phyloP scores from a whole-genome alignment of 2,888 invertebrate species.

The Heliconius ethilla region DNA sequence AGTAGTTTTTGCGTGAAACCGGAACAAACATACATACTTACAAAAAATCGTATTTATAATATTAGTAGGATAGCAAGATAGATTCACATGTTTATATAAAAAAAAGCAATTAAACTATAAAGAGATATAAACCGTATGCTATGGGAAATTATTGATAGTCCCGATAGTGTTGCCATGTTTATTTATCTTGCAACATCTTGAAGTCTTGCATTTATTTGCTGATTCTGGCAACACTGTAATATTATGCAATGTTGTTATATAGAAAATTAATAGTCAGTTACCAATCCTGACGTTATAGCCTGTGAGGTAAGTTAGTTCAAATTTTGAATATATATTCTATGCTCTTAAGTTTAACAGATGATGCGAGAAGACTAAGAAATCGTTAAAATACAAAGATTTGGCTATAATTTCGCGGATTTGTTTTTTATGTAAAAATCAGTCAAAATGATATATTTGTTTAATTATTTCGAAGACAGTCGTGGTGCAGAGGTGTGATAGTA shows the following conservation, averaged over 20 bases:
- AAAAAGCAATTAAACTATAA: constrained; percentile 33
- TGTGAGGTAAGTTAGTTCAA: not conserved
- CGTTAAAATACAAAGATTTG: not conserved
- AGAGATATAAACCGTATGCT: constrained; percentile 4
- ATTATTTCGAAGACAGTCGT: too few relatives aligned
- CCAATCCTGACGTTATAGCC: not conserved
- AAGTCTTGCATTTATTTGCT: constrained; percentile 1
- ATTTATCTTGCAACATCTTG: not conserved
- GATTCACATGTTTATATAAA: constrained; percentile 38
- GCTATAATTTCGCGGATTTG: not conserved
- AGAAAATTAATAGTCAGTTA: not conserved
- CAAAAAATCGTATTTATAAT: too few relatives aligned
- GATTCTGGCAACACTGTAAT: not conserved
- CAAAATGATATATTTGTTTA: too few relatives aligned
- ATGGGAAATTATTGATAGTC: constrained; percentile 10
- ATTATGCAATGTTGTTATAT: not conserved
- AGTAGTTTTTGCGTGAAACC: too few relatives aligned
- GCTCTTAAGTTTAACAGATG: not conserved
- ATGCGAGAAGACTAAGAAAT: not conserved
- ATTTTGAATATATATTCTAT: not conserved
- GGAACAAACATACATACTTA: too few relatives aligned
- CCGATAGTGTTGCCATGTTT: not conserved
- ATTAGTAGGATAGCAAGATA: not conserved
- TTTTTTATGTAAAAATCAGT: too few relatives aligned
- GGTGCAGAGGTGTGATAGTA: too few relatives aligned